Percentiles rank a stretch among this genome's conserved stretches.
phyloP scores from a whole-genome alignment of 2,797 vertebrate genomes.

The Intellagama lesueurii region DNA sequence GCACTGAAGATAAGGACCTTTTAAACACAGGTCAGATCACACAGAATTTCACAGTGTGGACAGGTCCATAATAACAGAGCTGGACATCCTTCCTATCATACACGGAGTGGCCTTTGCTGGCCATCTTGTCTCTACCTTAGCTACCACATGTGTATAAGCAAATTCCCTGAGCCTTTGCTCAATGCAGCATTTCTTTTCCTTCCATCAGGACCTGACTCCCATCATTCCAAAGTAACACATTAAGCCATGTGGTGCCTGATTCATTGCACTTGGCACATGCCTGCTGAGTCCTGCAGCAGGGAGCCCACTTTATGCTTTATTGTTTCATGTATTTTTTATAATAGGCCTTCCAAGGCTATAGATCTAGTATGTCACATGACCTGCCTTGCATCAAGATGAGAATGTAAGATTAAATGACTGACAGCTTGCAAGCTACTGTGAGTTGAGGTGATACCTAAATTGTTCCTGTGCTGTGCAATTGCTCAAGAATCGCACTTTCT shows the following conservation, averaged over 20 bases:
- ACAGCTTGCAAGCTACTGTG: background rate
- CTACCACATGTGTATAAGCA: background rate
- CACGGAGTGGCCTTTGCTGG: background rate
- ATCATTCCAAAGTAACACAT: constrained; percentile 11
- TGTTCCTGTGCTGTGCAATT: constrained; percentile 41
- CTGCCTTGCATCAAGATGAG: constrained; percentile 58
- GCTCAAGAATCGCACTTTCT: constrained; percentile 35
- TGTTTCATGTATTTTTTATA: constrained; percentile 31
- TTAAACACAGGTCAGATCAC: no score
- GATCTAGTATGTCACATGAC: constrained; percentile 28
- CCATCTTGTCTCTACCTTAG: background rate
- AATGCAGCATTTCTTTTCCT: background rate
- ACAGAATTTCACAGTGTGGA: no score
- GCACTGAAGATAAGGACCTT: no score
- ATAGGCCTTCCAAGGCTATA: constrained; percentile 40
- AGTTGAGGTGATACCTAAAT: constrained; percentile 33
- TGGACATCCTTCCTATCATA: background rate
- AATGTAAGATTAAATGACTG: constrained; percentile 47
- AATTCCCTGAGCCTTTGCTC: background rate
- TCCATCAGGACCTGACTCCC: background rate
- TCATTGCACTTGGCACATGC: background rate
- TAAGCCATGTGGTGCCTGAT: background rate
- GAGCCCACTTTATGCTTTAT: constrained; percentile 22
- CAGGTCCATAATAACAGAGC: background rate
- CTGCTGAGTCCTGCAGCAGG: background rate